Evolutionary conservation across 2,888 invertebrate genomes (phyloP).

Genomic region (Xestia ashworthii): DNA sequence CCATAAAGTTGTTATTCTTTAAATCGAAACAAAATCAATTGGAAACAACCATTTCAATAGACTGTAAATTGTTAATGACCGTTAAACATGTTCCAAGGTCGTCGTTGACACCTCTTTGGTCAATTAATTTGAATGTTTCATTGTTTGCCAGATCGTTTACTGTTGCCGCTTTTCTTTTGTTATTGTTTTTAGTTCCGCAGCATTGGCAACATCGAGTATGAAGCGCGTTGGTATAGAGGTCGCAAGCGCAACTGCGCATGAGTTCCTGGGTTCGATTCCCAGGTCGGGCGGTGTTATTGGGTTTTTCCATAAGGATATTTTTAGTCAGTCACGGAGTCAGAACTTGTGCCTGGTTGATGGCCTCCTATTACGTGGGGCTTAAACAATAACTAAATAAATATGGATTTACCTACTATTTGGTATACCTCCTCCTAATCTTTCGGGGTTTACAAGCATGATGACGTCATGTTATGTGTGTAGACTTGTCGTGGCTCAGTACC

Average conservation of each 20-base stretch:
- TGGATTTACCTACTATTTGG: neutral
- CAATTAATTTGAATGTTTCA: slow-evolving; percentile 42
- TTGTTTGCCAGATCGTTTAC: slow-evolving; percentile 21
- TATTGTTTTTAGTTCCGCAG: slow-evolving; percentile 31
- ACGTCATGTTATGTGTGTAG: neutral
- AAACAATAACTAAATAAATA: neutral
- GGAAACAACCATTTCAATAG: neutral
- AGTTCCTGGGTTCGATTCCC: neutral
- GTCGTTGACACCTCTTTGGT: slow-evolving; percentile 26
- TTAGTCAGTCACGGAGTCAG: neutral
- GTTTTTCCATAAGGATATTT: neutral
- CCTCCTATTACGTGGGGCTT: too few species aligned
- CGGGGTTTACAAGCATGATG: neutral
- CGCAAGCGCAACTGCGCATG: neutral
- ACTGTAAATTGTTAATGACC: neutral
- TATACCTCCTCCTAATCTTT: neutral
- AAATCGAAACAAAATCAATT: neutral
- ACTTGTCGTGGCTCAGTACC: neutral
- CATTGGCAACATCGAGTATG: neutral
- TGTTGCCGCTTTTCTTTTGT: slow-evolving; percentile 34
- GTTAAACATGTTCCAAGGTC: slow-evolving; percentile 37
- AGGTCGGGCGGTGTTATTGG: neutral
- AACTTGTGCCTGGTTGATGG: neutral
- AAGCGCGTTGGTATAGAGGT: neutral
- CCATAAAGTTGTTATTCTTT: neutral